Conservation (phyloP, 2,113 vertebrate genomes). For the Periophthalmodon schlosseri region DNA sequence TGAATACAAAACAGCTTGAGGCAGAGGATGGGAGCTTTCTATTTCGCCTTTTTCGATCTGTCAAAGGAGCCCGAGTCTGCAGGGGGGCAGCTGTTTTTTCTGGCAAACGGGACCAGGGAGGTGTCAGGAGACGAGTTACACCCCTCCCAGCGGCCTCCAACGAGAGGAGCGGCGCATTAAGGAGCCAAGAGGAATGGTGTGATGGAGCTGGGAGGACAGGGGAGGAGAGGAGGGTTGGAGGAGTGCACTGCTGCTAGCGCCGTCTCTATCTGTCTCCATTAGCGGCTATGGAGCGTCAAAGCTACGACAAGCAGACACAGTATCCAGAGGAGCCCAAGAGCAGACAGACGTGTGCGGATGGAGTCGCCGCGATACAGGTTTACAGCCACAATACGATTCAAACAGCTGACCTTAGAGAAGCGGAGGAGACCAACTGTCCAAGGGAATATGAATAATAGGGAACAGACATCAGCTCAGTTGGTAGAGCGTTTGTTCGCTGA, state of each 20-base stretch:
- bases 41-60: conserved; percentile 57
- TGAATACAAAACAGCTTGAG: conserved; percentile 65
- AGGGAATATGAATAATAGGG: too few species aligned
- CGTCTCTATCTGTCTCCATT: conserved; percentile 72
- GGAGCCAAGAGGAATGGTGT: conserved; percentile 63
- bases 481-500: too few species aligned
- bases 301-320: conserved; percentile 46
- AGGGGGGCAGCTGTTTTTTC: conserved; percentile 56
- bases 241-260: conserved; percentile 3
- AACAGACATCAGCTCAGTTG: too few species aligned
- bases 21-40: conserved; percentile 60
- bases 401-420: not conserved
- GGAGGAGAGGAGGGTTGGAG: not conserved
- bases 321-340: conserved; percentile 40
- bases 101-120: conserved; percentile 33
- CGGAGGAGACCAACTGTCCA: not conserved
- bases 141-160: conserved; percentile 54
- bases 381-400: conserved; percentile 3
- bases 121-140: conserved; percentile 66
- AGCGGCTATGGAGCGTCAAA: conserved; percentile 55
- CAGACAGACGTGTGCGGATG: conserved; percentile 47
- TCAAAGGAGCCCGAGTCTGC: conserved; percentile 49
- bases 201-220: conserved; percentile 23
- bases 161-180: conserved; percentile 63
- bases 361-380: conserved; percentile 52